Percentiles rank a stretch among this genome's conserved stretches.
Conservation (phyloP, 2,797 vertebrate species). For the Hylomyscus alleni region DNA sequence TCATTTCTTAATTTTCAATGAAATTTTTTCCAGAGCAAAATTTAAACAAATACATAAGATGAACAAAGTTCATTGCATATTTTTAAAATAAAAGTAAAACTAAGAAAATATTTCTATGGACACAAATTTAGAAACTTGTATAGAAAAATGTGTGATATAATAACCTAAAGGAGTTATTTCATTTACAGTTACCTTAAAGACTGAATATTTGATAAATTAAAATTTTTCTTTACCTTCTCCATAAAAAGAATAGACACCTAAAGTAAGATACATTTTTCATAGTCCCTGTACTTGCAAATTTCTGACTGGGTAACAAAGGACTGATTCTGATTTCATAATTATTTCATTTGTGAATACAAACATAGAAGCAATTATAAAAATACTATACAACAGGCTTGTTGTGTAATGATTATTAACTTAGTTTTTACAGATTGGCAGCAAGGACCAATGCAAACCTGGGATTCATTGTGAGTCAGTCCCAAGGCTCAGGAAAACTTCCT, state of each 20-base stretch:
- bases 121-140: constrained; percentile 36
- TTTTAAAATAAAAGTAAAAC: constrained; percentile 71
- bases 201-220: background rate
- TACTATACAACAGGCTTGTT: background rate
- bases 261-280: background rate
- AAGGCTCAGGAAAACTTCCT: background rate
- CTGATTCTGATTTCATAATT: constrained; percentile 33
- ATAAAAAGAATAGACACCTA: constrained; percentile 36
- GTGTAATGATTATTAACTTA: background rate
- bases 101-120: background rate
- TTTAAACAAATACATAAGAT: constrained; percentile 68
- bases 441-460: background rate
- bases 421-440: background rate
- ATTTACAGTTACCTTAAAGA: constrained; percentile 7
- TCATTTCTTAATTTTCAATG: constrained; percentile 59
- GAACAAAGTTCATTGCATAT: constrained; percentile 45
- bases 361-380: background rate
- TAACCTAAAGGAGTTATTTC: constrained; percentile 55
- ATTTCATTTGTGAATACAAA: constrained; percentile 18
- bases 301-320: background rate
- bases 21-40: constrained; percentile 60
- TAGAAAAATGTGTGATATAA: constrained; percentile 19
- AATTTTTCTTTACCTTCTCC: constrained; percentile 5
- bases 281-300: constrained; percentile 38
- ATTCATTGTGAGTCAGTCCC: background rate